Base-by-base conservation (phyloP, 2,888 invertebrate species). In the Abscondita cerata region DNA sequence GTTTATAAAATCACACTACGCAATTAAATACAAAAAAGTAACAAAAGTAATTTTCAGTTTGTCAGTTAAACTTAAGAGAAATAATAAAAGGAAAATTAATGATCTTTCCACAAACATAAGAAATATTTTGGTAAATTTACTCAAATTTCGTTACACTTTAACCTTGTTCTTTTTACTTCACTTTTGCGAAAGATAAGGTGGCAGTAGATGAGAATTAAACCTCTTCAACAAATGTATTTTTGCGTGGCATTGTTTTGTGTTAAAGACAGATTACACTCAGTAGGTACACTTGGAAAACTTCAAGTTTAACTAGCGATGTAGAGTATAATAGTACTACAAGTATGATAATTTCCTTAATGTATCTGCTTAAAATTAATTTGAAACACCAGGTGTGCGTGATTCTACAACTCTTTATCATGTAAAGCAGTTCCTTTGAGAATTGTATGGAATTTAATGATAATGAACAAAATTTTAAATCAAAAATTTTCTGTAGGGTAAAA, bases 311-410 rank as follows among this genome's bases (percentile, higher is more conserved):
- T 18, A 44, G 18, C 19, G 19, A 19, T 19, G n/a, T 18, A 18
- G 19, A 41, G 15, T 41, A 41, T 41, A 41, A 16, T 41, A 44
- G 19, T 44, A 9, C 15, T 5, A 44, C 44, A 44, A 16, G 44
- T 44, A 44, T 44, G 44, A 44, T 18, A 19, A 44, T 44, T 44
- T 18, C 44, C 6, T 8, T 13, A 44, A 44, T 44, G 16, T 44
- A 44, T 44, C 44, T 44, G 16, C 44, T 44, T 44, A 44, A 41
- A 44, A 44, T 18, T 44, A 44, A 44, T 44, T 19, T 44, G 44
- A 44, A 44, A 18, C 44, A 18, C 19, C 44, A 44, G 44, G 44
- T 44, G 44, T 44, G 16, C 44, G 44, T 44, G 44, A 44, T 44
- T 44, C 19, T 44, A 44, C 44, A 44, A 44, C 19, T 44, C 18